Base-by-base conservation (phyloP, 2,888 invertebrate genomes). In the Himalopsyche tibetana region DNA sequence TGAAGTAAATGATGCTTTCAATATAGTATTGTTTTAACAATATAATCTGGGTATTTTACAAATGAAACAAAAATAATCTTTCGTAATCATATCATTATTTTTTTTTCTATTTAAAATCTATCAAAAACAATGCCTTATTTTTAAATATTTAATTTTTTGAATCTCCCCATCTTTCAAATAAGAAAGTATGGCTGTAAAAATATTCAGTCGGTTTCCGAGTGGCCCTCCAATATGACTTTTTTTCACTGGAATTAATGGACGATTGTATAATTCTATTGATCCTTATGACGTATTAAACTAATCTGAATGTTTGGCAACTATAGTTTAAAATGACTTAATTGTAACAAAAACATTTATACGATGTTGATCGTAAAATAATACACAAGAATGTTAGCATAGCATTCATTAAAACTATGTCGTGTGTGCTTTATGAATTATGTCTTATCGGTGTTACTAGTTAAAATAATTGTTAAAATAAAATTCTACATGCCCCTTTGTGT, bases 401-500 rank as follows among this genome's bases (percentile, higher is more conserved):
- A 74, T 74, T 74, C 28, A 74, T 74, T 74, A 12, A 74, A 36
- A 74, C 74, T 74, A 36, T 74, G n/a, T 28, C 28, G 74, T 74
- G 74, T 74, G 74, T 74, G 69, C 69, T 69, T 74, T 36, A 36
- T 51, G 12, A 51, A 51, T 51, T 74, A 74, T 74, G 28, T 63
- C 63, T 63, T 19, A 63, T 63, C 5, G 19, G 19, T 63, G 63
- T 63, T 63, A n/a, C n/a, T 63, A 63, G 19, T 28, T 28, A 56
- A 56, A 56, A 56, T 56, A 56, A 56, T 5, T 56, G 56, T 56
- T 56, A 19, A 63, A 19, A 3, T 5, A 28, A 63, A n/a, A 19
- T 63, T 63, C 63, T 63, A 6, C 4, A 63, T 74, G 36, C 15
- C 74, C 12, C 5, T 74, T 36, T 74, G 74, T 74, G 38, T 11